Base-by-base conservation (phyloP, 2,797 vertebrate genomes). In the Eremophila alpestris region DNA sequence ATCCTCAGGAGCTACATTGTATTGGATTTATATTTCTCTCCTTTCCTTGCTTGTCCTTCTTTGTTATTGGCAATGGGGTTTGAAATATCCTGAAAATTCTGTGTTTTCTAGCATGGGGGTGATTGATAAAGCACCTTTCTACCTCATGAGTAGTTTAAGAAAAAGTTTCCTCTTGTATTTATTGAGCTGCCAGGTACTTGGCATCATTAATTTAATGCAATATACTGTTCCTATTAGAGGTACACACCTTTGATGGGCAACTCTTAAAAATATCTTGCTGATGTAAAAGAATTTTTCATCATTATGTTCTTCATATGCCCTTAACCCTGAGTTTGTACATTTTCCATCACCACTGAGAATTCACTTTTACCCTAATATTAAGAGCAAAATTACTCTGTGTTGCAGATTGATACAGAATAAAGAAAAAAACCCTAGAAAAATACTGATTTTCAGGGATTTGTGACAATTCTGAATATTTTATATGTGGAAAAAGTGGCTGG, bases 281-380 rank as follows among this genome's bases (percentile, higher is more conserved):
- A 29, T 71, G 38, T 48, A 56, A 40, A 68, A 30, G 24, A 46
- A 2, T 23, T 49, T 69, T 89, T 85, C 48, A 38, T 49, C n/a
- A 3, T 40, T 24, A 0, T 10, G 4, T 71, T 62, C 62, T 16
- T 68, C 0, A 0, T 12, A 1, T 26, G 17, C 30, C 26, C 4
- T 29, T 92, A n/a, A n/a, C n/a, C n/a, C n/a, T 52, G 32, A 6
- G 17, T 64, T 78, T 59, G 6, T 38, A 62, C 52, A 1, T 49
- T 3, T 59, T 34, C 3, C 30, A 7, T 51, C 59, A 36, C 1
- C 14, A 36, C 14, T 5, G 29, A 75, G 49, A 54, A 36, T 23
- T 32, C 18, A 41, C 38, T 67, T 32, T 63, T 16, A 6, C 8
- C 0, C 19, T 10, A 2, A 19, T 12, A 27, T 7, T 24, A 34